Conservation (phyloP, 2,888 invertebrate genomes). For the Crocallis elinguaria region DNA sequence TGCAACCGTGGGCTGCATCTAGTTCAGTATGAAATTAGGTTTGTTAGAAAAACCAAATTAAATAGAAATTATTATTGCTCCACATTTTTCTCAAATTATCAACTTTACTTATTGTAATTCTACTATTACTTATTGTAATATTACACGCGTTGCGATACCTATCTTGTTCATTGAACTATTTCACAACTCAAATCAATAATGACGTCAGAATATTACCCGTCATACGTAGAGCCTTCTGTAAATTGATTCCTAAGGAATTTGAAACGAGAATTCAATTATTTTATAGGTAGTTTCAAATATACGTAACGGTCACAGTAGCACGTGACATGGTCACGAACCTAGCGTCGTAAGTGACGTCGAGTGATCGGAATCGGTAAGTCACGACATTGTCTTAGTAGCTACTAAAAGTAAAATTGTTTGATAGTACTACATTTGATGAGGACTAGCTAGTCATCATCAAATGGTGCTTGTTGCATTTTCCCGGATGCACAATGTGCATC, state of each 20-base stretch:
- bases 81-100: too few relatives aligned
- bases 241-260: constrained; percentile 11
- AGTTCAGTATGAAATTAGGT: too few relatives aligned
- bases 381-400: constrained; percentile 25
- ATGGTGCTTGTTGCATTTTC: constrained; percentile 6
- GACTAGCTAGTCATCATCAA: constrained; percentile 18
- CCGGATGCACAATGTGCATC: neutral
- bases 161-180: neutral
- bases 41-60: too few relatives aligned
- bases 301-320: constrained; percentile 21
- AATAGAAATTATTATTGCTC: too few relatives aligned
- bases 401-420: too few relatives aligned
- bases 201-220: constrained; percentile 11
- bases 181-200: constrained; percentile 1
- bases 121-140: too few relatives aligned
- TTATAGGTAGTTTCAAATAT: constrained; percentile 18
- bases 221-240: neutral
- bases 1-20: too few relatives aligned
- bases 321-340: constrained; percentile 30
- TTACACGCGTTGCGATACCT: too few relatives aligned
- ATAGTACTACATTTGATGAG: too few relatives aligned
- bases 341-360: constrained; percentile 24
- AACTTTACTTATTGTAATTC: too few relatives aligned
- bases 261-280: constrained; percentile 13
- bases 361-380: constrained; percentile 29